phyloP scores from a whole-genome alignment of 2,797 vertebrate species.

The Lithobates pipiens region DNA sequence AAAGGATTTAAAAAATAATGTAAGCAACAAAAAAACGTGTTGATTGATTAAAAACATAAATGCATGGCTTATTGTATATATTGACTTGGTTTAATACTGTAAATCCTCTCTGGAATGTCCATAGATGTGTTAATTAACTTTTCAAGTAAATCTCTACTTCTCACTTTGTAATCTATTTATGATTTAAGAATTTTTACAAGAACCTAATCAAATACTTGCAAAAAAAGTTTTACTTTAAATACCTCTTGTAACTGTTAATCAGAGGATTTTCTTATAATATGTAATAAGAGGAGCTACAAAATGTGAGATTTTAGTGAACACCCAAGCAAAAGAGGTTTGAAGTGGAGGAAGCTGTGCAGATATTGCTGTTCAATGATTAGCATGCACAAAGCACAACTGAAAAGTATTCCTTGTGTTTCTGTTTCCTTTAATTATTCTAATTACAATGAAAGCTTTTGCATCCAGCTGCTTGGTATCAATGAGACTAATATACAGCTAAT shows the following conservation, averaged over 20 bases:
- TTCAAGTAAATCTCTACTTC: slow-evolving; percentile 24
- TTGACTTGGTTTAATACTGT: not conserved
- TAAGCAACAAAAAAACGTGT: too few species aligned
- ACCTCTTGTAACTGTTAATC: slow-evolving; percentile 31
- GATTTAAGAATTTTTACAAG: slow-evolving; percentile 9
- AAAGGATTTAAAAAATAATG: not conserved
- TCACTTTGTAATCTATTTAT: not conserved
- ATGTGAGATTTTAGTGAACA: slow-evolving; percentile 15
- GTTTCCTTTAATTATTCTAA: slow-evolving; percentile 76
- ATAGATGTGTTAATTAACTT: not conserved
- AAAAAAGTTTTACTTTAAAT: slow-evolving; percentile 32
- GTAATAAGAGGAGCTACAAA: not conserved
- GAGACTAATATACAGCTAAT: slow-evolving; percentile 65
- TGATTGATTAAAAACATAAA: not conserved
- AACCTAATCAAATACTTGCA: slow-evolving; percentile 25
- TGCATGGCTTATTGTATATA: not conserved
- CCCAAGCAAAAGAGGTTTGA: slow-evolving; percentile 26
- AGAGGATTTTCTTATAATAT: slow-evolving; percentile 30
- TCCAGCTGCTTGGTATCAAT: slow-evolving; percentile 71
- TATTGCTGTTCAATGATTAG: slow-evolving; percentile 69
- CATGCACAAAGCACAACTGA: slow-evolving; percentile 67
- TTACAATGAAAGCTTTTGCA: slow-evolving; percentile 75
- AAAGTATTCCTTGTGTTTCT: slow-evolving; percentile 64
- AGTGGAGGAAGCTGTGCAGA: slow-evolving; percentile 63
- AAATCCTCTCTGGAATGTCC: not conserved